phyloP scores from a whole-genome alignment of 2,797 vertebrate genomes.

The Megaceryle alcyon region DNA sequence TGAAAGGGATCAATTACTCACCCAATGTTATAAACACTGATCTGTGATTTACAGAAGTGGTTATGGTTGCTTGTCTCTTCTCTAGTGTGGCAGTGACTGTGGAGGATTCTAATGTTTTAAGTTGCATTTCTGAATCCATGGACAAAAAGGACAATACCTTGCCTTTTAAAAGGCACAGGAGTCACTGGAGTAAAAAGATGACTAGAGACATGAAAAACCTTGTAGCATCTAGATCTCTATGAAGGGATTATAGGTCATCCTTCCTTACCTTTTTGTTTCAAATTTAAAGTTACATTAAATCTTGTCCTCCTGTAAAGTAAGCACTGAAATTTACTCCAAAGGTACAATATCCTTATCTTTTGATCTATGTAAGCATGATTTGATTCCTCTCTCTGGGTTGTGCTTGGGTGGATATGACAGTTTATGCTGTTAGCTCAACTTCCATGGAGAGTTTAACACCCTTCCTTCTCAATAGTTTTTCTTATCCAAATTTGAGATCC shows the following conservation, averaged over 20 bases:
- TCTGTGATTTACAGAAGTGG: not conserved
- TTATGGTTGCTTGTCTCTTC: not conserved
- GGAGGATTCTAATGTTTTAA: not conserved
- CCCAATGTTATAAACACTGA: not conserved
- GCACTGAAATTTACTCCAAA: not conserved
- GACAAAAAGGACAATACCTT: not conserved
- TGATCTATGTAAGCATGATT: not conserved
- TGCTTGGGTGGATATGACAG: not conserved
- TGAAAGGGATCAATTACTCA: not conserved
- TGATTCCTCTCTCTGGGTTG: not conserved
- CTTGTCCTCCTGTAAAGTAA: not conserved
- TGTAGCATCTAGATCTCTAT: rapidly evolving
- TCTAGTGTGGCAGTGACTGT: not conserved
- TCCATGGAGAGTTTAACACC: not conserved
- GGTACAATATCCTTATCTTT: not conserved
- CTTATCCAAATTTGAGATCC: not conserved
- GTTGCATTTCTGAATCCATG: not conserved
- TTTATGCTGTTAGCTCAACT: not conserved
- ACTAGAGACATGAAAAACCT: not conserved
- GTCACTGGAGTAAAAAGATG: not conserved
- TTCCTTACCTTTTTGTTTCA: not conserved
- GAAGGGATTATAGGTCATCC: not conserved
- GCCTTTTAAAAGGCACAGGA: not conserved
- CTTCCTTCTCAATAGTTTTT: not conserved
- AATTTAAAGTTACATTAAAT: not conserved